A percentile compares a stretch with the other conserved stretches of the same genome.
phyloP scores from a whole-genome alignment of 30 jellyfish, hydroid and myxozoan species.

The Turritopsis dohrnii region DNA sequence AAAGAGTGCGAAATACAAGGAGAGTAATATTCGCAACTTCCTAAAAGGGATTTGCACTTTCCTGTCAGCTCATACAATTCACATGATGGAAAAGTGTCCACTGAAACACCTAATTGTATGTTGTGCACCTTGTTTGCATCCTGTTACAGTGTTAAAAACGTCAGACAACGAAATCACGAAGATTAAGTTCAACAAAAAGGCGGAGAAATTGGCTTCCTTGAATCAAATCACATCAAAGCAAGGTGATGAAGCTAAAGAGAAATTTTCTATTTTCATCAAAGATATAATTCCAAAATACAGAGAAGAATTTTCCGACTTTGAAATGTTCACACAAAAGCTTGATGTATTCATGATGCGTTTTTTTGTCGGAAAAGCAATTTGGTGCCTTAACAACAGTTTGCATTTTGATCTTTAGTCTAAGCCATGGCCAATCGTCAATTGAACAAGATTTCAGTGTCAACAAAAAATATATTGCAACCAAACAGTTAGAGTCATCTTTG shows the following conservation, averaged over 20 bases:
- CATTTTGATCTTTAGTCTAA: slow-evolving; percentile 8
- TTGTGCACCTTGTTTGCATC: not conserved
- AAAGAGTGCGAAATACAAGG: not conserved
- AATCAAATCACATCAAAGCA: not conserved
- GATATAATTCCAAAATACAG: not conserved
- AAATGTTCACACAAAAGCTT: not conserved
- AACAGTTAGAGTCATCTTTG: slow-evolving; percentile 21
- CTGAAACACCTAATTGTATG: not conserved
- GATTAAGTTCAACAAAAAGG: not conserved
- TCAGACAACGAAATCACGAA: not conserved
- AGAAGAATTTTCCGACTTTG: not conserved
- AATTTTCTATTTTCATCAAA: not conserved
- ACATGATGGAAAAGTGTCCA: slow-evolving; percentile 13
- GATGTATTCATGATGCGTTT: not conserved
- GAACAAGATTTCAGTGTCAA: slow-evolving; percentile 27
- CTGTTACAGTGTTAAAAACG: not conserved
- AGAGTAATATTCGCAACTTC: not conserved
- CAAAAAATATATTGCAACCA: not conserved
- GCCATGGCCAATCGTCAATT: slow-evolving; percentile 31
- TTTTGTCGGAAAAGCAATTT: not conserved
- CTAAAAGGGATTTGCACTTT: not conserved
- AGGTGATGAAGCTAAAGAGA: not conserved
- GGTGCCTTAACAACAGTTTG: not conserved
- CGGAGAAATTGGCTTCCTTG: not conserved
- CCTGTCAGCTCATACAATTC: not conserved